Conservation (phyloP, 2,797 vertebrate genomes). For the Chaenodraco wilsoni region DNA sequence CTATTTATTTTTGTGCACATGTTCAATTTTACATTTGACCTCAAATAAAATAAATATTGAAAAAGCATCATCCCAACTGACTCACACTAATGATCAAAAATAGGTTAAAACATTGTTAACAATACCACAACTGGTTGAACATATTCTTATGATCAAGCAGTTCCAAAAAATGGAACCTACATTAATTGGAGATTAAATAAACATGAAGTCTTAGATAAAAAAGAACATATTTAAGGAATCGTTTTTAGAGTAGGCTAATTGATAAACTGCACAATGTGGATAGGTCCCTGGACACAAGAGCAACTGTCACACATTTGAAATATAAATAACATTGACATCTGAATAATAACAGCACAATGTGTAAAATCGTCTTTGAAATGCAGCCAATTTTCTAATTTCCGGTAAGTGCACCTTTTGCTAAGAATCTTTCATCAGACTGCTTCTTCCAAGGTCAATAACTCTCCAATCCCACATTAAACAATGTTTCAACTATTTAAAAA, state of each 20-base stretch:
- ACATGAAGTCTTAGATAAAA: too few relatives aligned
- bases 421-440: neutral
- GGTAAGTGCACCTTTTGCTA: neutral
- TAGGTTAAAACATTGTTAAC: neutral
- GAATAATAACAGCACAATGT: neutral
- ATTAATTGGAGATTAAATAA: neutral
- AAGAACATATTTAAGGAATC: too few relatives aligned
- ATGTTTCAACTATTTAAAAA: neutral
- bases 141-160: too few relatives aligned
- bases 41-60: neutral
- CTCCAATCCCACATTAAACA: conserved; percentile 6
- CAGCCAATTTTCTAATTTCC: neutral
- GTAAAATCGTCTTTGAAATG: neutral
- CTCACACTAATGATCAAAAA: neutral
- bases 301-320: neutral
- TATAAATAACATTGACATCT: conserved; percentile 2
- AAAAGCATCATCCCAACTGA: neutral
- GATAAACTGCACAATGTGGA: too few relatives aligned
- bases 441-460: conserved; percentile 21
- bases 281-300: neutral
- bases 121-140: too few relatives aligned
- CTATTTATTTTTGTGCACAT: neutral
- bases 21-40: neutral
- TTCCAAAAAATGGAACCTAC: neutral
- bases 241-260: too few relatives aligned